Evolutionary conservation across 2,113 vertebrate genomes (phyloP).

Genomic region (Anguilla rostrata): DNA sequence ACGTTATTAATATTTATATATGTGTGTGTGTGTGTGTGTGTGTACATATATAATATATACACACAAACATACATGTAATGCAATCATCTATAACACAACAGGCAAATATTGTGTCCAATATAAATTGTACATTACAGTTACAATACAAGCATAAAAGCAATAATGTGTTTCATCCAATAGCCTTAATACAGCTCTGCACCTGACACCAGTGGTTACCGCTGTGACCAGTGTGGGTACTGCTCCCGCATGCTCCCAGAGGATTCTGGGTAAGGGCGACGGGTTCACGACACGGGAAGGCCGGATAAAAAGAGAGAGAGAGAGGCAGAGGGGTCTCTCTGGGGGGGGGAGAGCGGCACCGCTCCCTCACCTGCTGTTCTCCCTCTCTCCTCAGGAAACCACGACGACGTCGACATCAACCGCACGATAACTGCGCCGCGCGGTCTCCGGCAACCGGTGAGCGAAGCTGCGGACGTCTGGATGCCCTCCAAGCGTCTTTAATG

Average conservation of each 20-base stretch:
- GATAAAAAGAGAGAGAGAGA: conserved; percentile 10
- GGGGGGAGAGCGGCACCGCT: neutral
- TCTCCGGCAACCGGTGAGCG: neutral
- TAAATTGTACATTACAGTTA: neutral
- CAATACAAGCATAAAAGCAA: neutral
- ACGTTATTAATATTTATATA: neutral
- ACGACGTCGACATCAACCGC: conserved; percentile 6
- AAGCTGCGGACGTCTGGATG: too few relatives aligned
- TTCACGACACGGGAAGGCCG: neutral
- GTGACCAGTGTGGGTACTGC: neutral
- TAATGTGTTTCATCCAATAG: neutral
- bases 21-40: neutral
- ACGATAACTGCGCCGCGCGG: neutral
- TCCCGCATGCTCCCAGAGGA: neutral
- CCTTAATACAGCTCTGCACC: neutral
- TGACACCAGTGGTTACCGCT: too few relatives aligned
- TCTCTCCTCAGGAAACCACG: conserved; percentile 21
- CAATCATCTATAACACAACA: neutral
- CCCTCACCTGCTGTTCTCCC: conserved; percentile 15
- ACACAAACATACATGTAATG: too few relatives aligned
- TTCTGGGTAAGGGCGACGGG: neutral
- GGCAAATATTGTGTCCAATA: neutral
- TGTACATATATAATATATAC: neutral
- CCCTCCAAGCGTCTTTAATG: conserved; percentile 27
- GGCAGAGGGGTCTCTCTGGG: conserved; percentile 42